Percentiles rank a stretch among this genome's conserved stretches.
Conservation (phyloP, 2,888 invertebrate species). For the Argyra leucocephala region DNA sequence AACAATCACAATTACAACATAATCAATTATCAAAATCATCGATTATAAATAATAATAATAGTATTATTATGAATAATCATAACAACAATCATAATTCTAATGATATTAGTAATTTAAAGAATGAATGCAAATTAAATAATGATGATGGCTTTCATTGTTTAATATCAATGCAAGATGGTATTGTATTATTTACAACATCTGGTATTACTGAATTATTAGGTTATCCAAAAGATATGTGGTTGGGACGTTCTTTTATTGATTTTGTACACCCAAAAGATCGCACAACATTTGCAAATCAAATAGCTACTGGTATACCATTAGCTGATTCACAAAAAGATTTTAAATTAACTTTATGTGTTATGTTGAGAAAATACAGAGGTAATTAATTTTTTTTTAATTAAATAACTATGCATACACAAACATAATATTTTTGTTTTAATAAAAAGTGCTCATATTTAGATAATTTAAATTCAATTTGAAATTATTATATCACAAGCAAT, state of each 20-base stretch:
- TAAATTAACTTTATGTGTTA: constrained; percentile 51
- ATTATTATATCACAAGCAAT: too few relatives aligned
- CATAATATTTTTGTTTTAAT: too few relatives aligned
- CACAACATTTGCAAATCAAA: constrained; percentile 67
- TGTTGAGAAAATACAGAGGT: constrained; percentile 58
- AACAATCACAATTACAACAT: not conserved
- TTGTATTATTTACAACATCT: constrained; percentile 65
- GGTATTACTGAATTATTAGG: constrained; percentile 61
- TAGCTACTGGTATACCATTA: constrained; percentile 57
- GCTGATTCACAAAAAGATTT: constrained; percentile 45
- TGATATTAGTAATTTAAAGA: not conserved
- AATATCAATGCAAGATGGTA: constrained; percentile 74
- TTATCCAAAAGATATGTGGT: constrained; percentile 75
- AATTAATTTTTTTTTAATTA: not conserved
- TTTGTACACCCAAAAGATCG: constrained; percentile 70
- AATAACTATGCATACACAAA: too few relatives aligned
- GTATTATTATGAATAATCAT: not conserved
- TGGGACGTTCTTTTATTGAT: constrained; percentile 75
- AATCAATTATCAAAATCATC: not conserved
- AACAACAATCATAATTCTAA: not conserved
- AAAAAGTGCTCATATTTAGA: too few relatives aligned
- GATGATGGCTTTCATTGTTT: constrained; percentile 70
- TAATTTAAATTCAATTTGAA: too few relatives aligned
- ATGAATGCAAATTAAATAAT: constrained; percentile 9
- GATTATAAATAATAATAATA: not conserved